phyloP scores from a whole-genome alignment of 2,797 vertebrate species.

The Cetoscarus ocellatus region DNA sequence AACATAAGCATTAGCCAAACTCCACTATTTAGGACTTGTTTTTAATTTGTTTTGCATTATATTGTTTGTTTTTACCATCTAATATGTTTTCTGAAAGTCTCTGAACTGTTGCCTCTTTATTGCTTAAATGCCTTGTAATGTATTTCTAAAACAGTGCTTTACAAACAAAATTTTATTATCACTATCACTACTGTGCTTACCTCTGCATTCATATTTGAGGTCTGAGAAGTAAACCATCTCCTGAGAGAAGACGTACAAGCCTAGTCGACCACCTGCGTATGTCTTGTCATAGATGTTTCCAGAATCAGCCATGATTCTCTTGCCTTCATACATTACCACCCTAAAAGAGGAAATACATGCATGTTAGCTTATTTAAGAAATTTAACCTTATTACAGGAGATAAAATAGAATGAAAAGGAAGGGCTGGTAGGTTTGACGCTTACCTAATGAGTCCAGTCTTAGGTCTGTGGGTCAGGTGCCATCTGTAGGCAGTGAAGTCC shows the following conservation, averaged over 20 bases:
- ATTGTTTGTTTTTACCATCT: too few relatives aligned
- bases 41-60: too few relatives aligned
- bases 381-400: neutral
- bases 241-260: conserved; percentile 98
- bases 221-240: conserved; percentile 99
- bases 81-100: too few relatives aligned
- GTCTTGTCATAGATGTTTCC: conserved; percentile 98
- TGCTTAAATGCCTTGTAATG: too few relatives aligned
- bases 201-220: conserved; percentile 99
- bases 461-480: conserved; percentile 96
- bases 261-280: conserved; percentile 95
- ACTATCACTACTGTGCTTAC: conserved; percentile 74
- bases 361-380: conserved; percentile 31
- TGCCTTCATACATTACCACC: conserved; percentile 98
- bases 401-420: neutral
- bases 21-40: too few relatives aligned
- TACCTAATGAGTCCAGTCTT: conserved; percentile 97
- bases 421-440: conserved; percentile 35
- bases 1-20: too few relatives aligned
- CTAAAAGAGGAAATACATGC: conserved; percentile 71
- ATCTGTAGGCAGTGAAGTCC: conserved; percentile 99
- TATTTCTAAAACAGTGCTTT: too few relatives aligned
- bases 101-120: too few relatives aligned
- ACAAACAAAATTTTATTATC: too few relatives aligned
- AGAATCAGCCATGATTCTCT: conserved; percentile 99